Percentiles rank a stretch among this genome's conserved stretches.
Evolutionary conservation across 2,797 vertebrate species (phyloP).

Genomic region (Serranus cabrilla): DNA sequence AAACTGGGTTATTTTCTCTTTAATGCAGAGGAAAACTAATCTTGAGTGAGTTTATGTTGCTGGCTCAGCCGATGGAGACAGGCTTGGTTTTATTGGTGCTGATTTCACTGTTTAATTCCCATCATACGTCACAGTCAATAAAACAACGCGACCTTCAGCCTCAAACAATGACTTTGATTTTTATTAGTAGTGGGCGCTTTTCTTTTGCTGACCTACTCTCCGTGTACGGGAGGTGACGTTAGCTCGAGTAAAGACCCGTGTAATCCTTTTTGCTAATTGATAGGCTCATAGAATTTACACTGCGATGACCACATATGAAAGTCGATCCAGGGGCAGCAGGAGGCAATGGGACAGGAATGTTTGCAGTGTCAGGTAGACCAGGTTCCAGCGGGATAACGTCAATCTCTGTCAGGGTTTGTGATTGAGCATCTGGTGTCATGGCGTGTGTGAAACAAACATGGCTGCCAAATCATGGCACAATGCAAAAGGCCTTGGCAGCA

Average conservation of each 20-base stretch:
- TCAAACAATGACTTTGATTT: conserved; percentile 57
- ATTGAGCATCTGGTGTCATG: conserved; percentile 49
- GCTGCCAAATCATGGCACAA: conserved; percentile 2
- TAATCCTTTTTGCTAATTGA: conserved; percentile 81
- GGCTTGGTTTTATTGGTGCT: conserved; percentile 52
- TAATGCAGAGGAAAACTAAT: conserved; percentile 22
- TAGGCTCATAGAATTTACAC: conserved; percentile 76
- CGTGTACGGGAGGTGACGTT: conserved; percentile 50
- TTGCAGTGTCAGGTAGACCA: conserved; percentile 80
- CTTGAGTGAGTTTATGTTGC: conserved; percentile 16
- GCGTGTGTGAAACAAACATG: conserved; percentile 54
- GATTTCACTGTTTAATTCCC: conserved; percentile 70
- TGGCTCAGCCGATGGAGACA: conserved; percentile 23
- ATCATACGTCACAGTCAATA: conserved; percentile 66
- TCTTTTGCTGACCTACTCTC: conserved; percentile 32
- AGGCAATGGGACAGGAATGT: conserved; percentile 44
- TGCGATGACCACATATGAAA: conserved; percentile 83
- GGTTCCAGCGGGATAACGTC: conserved; percentile 82
- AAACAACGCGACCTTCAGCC: conserved; percentile 37
- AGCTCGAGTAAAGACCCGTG: conserved; percentile 39
- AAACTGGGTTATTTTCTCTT: conserved; percentile 25
- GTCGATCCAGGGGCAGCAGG: conserved; percentile 76
- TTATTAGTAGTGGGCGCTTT: conserved; percentile 45
- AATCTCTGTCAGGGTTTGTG: conserved; percentile 71
- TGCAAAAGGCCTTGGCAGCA: conserved; percentile 30